Evolutionary conservation across 2,888 invertebrate species (phyloP).

Genomic region (Brenthis daphne): DNA sequence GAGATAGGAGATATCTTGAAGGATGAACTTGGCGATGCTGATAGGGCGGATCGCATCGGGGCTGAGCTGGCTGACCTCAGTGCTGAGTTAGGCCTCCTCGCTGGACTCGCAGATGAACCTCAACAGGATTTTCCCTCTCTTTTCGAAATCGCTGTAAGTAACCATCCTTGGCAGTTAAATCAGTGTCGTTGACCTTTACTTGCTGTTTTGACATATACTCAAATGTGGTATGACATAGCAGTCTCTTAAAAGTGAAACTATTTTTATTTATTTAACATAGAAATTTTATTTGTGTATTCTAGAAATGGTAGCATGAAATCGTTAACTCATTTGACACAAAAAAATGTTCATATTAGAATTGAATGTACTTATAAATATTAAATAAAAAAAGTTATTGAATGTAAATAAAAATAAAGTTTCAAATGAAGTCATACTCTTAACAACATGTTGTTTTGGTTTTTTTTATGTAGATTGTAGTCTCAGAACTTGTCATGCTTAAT

Average conservation of each 20-base stretch:
- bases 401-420: no score
- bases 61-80: constrained; percentile 73
- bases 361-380: no score
- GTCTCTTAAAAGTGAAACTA: constrained; percentile 12
- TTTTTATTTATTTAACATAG: constrained; percentile 15
- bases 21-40: constrained; percentile 73
- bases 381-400: no score
- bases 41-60: constrained; percentile 69
- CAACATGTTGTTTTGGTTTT: no score
- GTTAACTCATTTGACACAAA: background rate
- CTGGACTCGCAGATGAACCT: constrained; percentile 68
- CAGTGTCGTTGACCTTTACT: constrained; percentile 40
- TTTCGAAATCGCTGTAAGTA: constrained; percentile 75
- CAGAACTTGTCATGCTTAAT: no score
- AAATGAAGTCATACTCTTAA: no score
- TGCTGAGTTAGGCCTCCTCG: constrained; percentile 72
- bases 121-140: constrained; percentile 71
- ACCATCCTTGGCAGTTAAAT: constrained; percentile 17
- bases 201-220: constrained; percentile 36
- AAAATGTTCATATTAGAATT: no score
- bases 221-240: constrained; percentile 28
- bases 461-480: no score
- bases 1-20: constrained; percentile 77
- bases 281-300: constrained; percentile 6
- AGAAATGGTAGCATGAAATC: background rate